A percentile compares a stretch with the other conserved stretches of the same genome.
Evolutionary conservation across 2,888 invertebrate species (phyloP).

Genomic region (Altica lythri): DNA sequence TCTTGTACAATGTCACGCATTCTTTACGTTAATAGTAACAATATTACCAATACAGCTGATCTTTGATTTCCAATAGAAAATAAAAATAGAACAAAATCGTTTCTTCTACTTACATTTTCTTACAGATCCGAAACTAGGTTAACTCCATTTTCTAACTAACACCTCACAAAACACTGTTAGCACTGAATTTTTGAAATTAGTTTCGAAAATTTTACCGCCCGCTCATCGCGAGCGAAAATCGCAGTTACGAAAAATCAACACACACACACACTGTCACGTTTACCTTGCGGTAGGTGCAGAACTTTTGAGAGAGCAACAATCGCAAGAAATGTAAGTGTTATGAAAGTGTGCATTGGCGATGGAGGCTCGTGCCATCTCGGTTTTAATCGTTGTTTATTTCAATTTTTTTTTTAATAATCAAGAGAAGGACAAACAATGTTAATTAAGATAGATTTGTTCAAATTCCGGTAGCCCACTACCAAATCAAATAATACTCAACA

Average conservation of each 20-base stretch:
- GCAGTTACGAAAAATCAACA: conserved; percentile 6
- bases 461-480: too few relatives aligned
- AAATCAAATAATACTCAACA: too few relatives aligned
- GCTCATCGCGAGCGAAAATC: conserved; percentile 26
- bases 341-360: conserved; percentile 37
- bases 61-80: conserved; percentile 3
- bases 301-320: conserved; percentile 32
- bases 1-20: conserved; percentile 1
- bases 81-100: too few relatives aligned
- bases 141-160: conserved; percentile 32
- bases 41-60: conserved; percentile 6
- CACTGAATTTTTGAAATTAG: conserved; percentile 23
- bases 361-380: conserved; percentile 22
- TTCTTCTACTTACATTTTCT: conserved; percentile 31
- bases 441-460: too few relatives aligned
- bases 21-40: neutral
- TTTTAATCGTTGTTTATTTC: too few relatives aligned
- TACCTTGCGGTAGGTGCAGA: conserved; percentile 33
- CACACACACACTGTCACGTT: conserved; percentile 9
- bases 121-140: conserved; percentile 27
- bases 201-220: conserved; percentile 5
- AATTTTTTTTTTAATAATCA: too few relatives aligned
- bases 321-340: conserved; percentile 37
- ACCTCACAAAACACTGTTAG: conserved; percentile 28
- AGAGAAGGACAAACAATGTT: too few relatives aligned